Conservation (phyloP, 64 coral and sea anemone species). For the Montipora cactus region DNA sequence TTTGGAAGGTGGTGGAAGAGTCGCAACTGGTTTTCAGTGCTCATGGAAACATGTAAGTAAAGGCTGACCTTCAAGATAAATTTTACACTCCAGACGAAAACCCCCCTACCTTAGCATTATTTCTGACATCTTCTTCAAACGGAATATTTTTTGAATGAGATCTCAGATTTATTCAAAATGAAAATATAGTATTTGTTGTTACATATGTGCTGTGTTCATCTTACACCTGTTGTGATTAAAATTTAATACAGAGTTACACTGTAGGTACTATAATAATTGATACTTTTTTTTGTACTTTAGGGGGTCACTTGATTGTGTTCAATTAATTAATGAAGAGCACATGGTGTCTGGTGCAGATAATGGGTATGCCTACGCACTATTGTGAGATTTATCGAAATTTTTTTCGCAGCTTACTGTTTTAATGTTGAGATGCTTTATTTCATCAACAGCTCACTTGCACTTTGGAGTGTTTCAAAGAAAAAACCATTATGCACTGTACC, state of each 20-base stretch:
- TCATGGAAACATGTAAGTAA: conserved; percentile 54
- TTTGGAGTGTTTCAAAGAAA: conserved; percentile 93
- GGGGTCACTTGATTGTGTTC: conserved; percentile 87
- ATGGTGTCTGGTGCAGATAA: conserved; percentile 96
- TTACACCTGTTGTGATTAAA: not conserved
- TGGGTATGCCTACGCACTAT: conserved; percentile 58
- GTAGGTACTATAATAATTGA: too few species aligned
- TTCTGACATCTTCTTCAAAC: too few species aligned
- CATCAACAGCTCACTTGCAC: conserved; percentile 71
- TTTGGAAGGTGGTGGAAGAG: conserved; percentile 96
- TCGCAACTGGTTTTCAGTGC: conserved; percentile 94
- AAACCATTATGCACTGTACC: conserved; percentile 78
- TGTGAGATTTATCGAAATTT: not conserved
- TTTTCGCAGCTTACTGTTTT: not conserved
- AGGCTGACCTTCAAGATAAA: too few species aligned
- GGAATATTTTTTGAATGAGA: too few species aligned
- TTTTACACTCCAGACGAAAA: too few species aligned
- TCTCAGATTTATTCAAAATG: too few species aligned
- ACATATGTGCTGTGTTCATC: too few species aligned
- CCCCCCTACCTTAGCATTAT: too few species aligned
- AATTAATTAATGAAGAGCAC: conserved; percentile 92
- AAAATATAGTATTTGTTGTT: too few species aligned
- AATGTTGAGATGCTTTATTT: not conserved
- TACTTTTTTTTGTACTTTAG: conserved; percentile 40
- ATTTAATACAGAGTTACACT: too few species aligned